These are phyloP conservation scores for Popillia japonica DNA, from an alignment of 1,140 invertebrate species.

Conservation along the genomic window DNA sequence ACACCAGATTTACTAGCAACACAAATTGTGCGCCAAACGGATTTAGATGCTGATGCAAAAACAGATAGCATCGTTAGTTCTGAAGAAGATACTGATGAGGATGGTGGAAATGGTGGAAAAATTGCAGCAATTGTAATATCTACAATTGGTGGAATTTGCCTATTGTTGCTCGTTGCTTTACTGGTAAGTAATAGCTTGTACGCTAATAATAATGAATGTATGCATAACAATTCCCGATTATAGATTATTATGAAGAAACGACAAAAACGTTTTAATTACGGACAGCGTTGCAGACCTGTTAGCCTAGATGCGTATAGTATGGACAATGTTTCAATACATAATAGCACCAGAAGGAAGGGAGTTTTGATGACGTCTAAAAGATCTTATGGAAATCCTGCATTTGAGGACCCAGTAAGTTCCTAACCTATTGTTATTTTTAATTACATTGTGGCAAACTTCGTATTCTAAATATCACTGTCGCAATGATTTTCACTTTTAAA, in stretches of 20 bases:
- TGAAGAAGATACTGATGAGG: constrained; percentile 31
- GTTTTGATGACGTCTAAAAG: constrained; percentile 79
- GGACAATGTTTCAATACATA: constrained; percentile 87
- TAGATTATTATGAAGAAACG: constrained; percentile 77
- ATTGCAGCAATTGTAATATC: constrained; percentile 66
- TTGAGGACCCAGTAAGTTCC: constrained; percentile 85
- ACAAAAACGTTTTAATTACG: constrained; percentile 73
- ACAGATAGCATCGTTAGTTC: not conserved
- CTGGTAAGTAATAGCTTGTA: constrained; percentile 64
- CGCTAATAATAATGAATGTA: not conserved
- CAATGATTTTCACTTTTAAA: too few relatives aligned
- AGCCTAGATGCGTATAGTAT: constrained; percentile 88
- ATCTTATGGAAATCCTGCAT: constrained; percentile 91
- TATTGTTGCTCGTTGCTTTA: constrained; percentile 71
- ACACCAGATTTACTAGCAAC: not conserved
- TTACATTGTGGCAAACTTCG: too few relatives aligned
- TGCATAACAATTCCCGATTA: constrained; percentile 52
- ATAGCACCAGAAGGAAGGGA: constrained; percentile 75
- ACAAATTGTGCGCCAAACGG: not conserved
- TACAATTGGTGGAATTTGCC: constrained; percentile 64
- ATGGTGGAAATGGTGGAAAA: constrained; percentile 57
- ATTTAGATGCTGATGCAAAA: constrained; percentile 11
- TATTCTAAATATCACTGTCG: too few relatives aligned
- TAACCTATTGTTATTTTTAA: too few relatives aligned
- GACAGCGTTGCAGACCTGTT: constrained; percentile 85